A percentile compares a stretch with the other conserved stretches of the same genome.
These are phyloP conservation scores for Melanocharis versteri DNA, from an alignment of 2,113 vertebrate genomes.

Conservation along the genomic window DNA sequence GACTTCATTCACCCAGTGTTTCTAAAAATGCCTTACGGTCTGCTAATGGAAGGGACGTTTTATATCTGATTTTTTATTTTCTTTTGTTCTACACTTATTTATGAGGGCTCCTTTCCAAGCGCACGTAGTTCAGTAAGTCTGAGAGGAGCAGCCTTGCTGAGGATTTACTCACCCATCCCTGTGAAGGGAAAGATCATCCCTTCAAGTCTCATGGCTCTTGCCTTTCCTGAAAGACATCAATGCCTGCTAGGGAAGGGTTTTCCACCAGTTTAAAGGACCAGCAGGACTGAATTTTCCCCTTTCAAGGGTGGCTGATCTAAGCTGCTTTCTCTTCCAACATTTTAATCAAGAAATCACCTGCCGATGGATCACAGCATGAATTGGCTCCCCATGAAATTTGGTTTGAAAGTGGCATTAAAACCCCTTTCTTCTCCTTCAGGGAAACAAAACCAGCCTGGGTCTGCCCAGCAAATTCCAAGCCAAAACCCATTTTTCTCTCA, in stretches of 20 bases:
- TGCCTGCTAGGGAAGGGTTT: background rate
- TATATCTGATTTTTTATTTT: background rate
- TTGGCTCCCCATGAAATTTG: conserved; percentile 32
- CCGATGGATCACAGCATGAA: background rate
- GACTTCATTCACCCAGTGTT: conserved; percentile 9
- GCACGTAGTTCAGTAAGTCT: background rate
- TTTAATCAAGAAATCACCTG: conserved; percentile 53
- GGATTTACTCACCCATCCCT: background rate
- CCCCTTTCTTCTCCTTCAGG: background rate
- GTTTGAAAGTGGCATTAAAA: conserved; percentile 25
- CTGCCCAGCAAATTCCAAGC: background rate
- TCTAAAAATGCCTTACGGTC: conserved; percentile 23
- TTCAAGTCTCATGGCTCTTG: background rate
- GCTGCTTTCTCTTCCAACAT: background rate
- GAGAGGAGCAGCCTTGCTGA: background rate
- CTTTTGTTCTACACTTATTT: background rate
- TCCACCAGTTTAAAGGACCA: background rate
- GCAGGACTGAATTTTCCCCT: background rate
- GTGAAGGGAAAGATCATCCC: background rate
- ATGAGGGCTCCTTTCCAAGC: background rate
- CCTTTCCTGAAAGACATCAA: background rate
- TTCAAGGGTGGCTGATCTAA: conserved; percentile 28
- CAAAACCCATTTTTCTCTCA: background rate
- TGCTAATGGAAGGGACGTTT: conserved; percentile 37
- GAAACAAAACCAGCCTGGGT: background rate